Percentiles rank a stretch among this genome's conserved stretches.
These are phyloP conservation scores for Indicator maculatus DNA, from an alignment of 2,113 vertebrate genomes.

Conservation along the genomic window DNA sequence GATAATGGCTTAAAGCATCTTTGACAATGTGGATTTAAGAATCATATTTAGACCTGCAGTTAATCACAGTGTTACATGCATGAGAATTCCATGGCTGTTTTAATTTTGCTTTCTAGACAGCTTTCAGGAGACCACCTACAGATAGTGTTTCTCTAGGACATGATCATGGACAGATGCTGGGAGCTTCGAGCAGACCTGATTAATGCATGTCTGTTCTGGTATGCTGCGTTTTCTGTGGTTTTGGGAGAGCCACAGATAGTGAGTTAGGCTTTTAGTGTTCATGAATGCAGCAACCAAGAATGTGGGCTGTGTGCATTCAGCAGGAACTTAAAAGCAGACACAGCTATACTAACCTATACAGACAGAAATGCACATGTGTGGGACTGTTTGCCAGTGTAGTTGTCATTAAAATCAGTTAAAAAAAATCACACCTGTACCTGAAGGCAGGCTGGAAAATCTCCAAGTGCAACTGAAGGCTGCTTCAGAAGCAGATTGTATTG, in stretches of 20 bases:
- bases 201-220: neutral
- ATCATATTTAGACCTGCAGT: slow-evolving; percentile 57
- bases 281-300: neutral
- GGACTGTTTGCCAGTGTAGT: neutral
- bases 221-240: neutral
- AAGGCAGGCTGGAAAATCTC: neutral
- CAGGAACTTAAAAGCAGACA: neutral
- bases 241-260: neutral
- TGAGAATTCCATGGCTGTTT: slow-evolving; percentile 13
- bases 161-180: neutral
- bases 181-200: neutral
- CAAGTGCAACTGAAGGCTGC: neutral
- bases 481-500: neutral
- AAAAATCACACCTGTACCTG: neutral
- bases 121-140: slow-evolving; percentile 30
- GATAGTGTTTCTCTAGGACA: neutral
- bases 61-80: slow-evolving; percentile 50
- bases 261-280: slow-evolving; percentile 1
- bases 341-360: neutral
- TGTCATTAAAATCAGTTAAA: neutral
- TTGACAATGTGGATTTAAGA: slow-evolving; percentile 44
- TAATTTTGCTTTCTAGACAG: slow-evolving; percentile 32
- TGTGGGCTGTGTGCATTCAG: neutral
- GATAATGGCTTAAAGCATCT: slow-evolving; percentile 46
- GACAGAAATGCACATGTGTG: neutral